These are phyloP conservation scores for Cremastinae sp. DNA, from an alignment of 2,888 invertebrate genomes.

Conservation along the genomic window DNA sequence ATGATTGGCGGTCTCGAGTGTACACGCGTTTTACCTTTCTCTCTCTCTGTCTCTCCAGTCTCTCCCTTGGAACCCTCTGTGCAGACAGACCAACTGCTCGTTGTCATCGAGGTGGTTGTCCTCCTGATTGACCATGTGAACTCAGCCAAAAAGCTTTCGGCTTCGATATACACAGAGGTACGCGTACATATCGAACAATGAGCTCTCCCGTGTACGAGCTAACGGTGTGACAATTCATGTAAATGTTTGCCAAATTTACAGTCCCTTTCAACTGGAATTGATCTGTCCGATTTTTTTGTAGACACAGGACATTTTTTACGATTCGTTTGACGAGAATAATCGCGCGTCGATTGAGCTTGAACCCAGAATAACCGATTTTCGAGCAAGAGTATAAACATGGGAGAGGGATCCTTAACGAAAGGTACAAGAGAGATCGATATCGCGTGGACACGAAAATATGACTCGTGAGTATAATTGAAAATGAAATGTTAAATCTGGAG, in stretches of 20 bases:
- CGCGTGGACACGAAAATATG: neutral
- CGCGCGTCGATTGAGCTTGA: too few species aligned
- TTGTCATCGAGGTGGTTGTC: slow-evolving; percentile 34
- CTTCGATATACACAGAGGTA: slow-evolving; percentile 40
- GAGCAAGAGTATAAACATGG: neutral
- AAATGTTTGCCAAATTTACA: slow-evolving; percentile 18
- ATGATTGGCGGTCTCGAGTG: slow-evolving; percentile 74
- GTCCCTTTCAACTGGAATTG: slow-evolving; percentile 2
- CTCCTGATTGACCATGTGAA: slow-evolving; percentile 36
- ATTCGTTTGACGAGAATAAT: too few species aligned
- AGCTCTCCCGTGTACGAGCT: neutral
- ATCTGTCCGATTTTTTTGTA: neutral
- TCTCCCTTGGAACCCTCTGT: slow-evolving; percentile 26
- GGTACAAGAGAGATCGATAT: neutral
- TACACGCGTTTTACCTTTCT: slow-evolving; percentile 61
- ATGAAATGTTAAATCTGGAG: slow-evolving; percentile 6
- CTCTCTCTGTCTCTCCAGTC: slow-evolving; percentile 37
- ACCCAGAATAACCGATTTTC: neutral
- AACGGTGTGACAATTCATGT: slow-evolving; percentile 11
- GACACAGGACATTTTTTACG: neutral
- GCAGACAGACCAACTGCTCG: slow-evolving; percentile 26
- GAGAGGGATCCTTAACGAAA: neutral
- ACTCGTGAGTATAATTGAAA: neutral
- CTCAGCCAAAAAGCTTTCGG: slow-evolving; percentile 66
- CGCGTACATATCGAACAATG: neutral